phyloP scores from a whole-genome alignment of 1,140 invertebrate genomes.

The Trachymyrmex septentrionalis region DNA sequence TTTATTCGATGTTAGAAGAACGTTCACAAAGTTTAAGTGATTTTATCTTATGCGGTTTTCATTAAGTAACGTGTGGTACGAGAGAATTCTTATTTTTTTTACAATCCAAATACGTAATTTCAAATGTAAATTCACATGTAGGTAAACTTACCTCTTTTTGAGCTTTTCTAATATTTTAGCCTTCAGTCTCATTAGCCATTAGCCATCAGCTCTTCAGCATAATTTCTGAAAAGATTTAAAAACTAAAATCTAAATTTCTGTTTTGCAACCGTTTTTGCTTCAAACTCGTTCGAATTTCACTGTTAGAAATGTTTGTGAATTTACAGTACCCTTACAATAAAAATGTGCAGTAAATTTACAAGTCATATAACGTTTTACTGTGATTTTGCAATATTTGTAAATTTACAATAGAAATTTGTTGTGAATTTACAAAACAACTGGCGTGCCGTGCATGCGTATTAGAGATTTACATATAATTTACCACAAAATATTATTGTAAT shows the following conservation, averaged over 20 bases:
- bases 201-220: not conserved
- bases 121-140: not conserved
- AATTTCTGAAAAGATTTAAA: conserved; percentile 15
- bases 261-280: not conserved
- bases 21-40: not conserved
- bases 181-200: not conserved
- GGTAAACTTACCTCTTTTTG: not conserved
- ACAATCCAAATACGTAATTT: conserved; percentile 14
- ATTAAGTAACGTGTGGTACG: not conserved
- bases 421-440: too few species aligned
- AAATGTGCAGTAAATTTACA: too few species aligned
- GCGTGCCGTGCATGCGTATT: too few species aligned
- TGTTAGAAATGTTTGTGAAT: too few species aligned
- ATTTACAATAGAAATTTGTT: too few species aligned
- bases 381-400: too few species aligned
- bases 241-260: not conserved
- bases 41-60: not conserved
- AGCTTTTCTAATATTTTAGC: not conserved
- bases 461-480: too few species aligned
- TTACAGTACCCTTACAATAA: too few species aligned
- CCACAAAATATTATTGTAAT: too few species aligned
- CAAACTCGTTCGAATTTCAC: not conserved
- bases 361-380: too few species aligned
- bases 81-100: conserved; percentile 2
- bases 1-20: not conserved